Evolutionary conservation across 2,113 vertebrate species (phyloP).

Genomic region (Leiothrix lutea): DNA sequence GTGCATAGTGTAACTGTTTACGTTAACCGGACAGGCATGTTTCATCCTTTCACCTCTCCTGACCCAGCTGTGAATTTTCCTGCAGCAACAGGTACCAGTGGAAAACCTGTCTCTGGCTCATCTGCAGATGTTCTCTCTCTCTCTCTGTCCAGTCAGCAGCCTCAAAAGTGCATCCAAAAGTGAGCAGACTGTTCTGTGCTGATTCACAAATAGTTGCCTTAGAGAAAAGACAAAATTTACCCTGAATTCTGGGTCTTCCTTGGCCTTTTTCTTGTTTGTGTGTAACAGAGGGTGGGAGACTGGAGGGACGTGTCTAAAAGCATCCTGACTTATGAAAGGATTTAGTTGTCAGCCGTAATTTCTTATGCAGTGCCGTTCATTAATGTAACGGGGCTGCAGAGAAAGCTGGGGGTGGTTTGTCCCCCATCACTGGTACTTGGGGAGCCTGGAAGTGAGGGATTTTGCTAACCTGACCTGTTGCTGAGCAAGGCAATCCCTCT

Average conservation of each 20-base stretch:
- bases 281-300: neutral
- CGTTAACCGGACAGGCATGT: neutral
- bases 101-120: neutral
- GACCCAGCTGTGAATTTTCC: neutral
- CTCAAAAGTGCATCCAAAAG: neutral
- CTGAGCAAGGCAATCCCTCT: neutral
- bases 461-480: conserved; percentile 9
- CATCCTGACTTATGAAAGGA: neutral
- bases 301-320: neutral
- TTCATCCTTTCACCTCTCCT: neutral
- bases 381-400: neutral
- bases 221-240: neutral
- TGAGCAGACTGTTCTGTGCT: neutral
- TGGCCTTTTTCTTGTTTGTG: neutral
- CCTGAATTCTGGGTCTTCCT: neutral
- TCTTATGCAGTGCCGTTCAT: neutral
- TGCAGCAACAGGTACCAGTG: neutral
- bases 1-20: neutral
- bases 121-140: neutral
- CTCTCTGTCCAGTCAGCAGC: neutral
- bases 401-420: neutral
- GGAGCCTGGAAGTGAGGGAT: neutral
- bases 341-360: neutral
- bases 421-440: neutral
- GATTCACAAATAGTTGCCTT: neutral